Percentiles rank a stretch among this genome's conserved stretches.
Evolutionary conservation across 2,113 vertebrate species (phyloP).

Genomic region (Macquaria australasica): DNA sequence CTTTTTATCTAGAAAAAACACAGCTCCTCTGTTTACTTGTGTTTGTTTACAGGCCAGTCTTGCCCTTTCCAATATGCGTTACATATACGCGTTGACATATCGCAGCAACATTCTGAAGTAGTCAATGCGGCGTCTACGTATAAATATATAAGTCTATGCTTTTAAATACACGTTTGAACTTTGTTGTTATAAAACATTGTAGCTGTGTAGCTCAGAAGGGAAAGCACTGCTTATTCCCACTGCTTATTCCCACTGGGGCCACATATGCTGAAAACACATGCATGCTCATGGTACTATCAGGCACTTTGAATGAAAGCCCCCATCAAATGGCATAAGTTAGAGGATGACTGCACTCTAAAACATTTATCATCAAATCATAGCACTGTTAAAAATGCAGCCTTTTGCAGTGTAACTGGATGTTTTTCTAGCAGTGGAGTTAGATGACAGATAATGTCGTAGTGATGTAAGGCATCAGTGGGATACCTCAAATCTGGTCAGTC

Average conservation of each 20-base stretch:
- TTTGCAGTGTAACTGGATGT: not conserved
- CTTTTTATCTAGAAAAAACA: too few species aligned
- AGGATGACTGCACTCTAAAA: conserved; percentile 13
- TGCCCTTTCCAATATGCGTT: too few species aligned
- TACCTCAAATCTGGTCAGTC: not conserved
- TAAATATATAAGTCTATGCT: too few species aligned
- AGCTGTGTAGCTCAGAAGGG: not conserved
- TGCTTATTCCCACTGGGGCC: conserved; percentile 34
- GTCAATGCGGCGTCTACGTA: too few species aligned
- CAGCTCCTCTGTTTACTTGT: too few species aligned
- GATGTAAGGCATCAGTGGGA: not conserved
- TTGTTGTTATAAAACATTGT: conserved; percentile 23
- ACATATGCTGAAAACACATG: conserved; percentile 41
- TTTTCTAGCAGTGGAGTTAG: not conserved
- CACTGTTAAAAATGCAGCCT: conserved; percentile 1
- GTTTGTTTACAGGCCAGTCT: too few species aligned
- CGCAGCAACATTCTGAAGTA: too few species aligned
- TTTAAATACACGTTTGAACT: conserved; percentile 44
- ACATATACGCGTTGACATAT: too few species aligned
- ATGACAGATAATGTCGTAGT: not conserved
- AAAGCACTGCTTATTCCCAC: too few species aligned
- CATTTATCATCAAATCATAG: not conserved
- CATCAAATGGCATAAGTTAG: conserved; percentile 32
- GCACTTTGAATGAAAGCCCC: conserved; percentile 42
- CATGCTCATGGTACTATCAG: conserved; percentile 14